phyloP scores from a whole-genome alignment of 1,140 invertebrate genomes.

The Zaprionus vittiger region DNA sequence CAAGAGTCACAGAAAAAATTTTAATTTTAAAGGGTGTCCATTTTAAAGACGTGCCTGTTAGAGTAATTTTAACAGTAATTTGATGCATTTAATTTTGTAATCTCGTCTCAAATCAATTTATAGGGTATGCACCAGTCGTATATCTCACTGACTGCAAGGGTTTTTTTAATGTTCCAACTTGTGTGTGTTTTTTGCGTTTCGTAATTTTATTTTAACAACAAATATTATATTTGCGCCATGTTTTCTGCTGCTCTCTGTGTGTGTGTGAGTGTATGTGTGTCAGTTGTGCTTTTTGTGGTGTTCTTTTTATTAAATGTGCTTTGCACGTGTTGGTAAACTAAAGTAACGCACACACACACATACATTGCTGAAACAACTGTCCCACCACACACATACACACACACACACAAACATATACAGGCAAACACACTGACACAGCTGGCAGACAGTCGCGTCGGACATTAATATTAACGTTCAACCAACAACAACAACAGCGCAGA shows the following conservation, averaged over 20 bases:
- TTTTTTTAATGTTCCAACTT: constrained; percentile 63
- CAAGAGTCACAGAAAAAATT: too few species aligned
- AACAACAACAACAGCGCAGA: constrained; percentile 49
- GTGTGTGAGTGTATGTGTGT: constrained; percentile 2
- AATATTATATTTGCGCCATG: constrained; percentile 76
- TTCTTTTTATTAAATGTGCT: constrained; percentile 75
- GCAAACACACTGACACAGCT: constrained; percentile 44
- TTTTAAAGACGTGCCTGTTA: too few species aligned
- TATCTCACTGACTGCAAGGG: not conserved
- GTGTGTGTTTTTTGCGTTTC: constrained; percentile 50
- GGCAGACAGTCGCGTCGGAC: constrained; percentile 71
- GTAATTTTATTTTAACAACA: constrained; percentile 79
- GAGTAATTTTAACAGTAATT: too few species aligned
- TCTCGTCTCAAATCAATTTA: not conserved
- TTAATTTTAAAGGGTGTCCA: too few species aligned
- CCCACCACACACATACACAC: constrained; percentile 24
- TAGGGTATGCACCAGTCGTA: constrained; percentile 34
- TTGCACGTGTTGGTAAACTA: constrained; percentile 79
- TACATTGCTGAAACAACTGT: constrained; percentile 11
- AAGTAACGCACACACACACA: constrained; percentile 37
- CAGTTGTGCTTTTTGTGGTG: constrained; percentile 49
- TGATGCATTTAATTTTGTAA: not conserved
- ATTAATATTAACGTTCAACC: constrained; percentile 79
- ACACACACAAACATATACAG: constrained; percentile 27
- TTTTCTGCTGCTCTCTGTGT: constrained; percentile 53